Conservation (phyloP, 1,140 invertebrate genomes). For the Platyura marginata region DNA sequence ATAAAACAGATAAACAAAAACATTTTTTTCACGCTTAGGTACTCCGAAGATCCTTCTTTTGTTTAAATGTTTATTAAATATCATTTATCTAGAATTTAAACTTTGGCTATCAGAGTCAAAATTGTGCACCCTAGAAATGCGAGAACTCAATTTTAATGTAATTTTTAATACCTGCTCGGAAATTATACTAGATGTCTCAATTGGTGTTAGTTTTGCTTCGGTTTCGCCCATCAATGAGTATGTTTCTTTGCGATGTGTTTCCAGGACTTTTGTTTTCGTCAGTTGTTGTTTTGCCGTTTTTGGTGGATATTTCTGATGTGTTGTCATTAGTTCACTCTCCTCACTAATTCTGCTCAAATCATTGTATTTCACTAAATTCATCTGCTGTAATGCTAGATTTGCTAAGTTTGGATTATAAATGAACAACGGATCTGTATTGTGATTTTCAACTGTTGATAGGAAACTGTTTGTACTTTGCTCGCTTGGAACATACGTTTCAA, state of each 20-base stretch:
- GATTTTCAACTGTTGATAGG: not conserved
- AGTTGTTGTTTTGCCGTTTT: not conserved
- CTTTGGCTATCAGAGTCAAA: too few relatives aligned
- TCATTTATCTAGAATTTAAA: too few relatives aligned
- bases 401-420: not conserved
- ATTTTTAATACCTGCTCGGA: constrained; percentile 31
- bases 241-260: not conserved
- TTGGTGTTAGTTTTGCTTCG: not conserved
- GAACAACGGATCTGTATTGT: not conserved
- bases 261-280: not conserved
- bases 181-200: not conserved
- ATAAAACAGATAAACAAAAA: too few relatives aligned
- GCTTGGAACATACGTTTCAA: not conserved
- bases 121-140: too few relatives aligned
- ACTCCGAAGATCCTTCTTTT: too few relatives aligned
- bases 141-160: too few relatives aligned
- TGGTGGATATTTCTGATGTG: not conserved
- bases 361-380: not conserved
- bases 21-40: too few relatives aligned
- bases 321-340: not conserved
- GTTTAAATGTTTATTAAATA: too few relatives aligned
- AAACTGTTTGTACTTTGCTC: not conserved
- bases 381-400: not conserved
- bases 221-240: not conserved
- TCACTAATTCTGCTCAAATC: not conserved